Evolutionary conservation across 2,113 vertebrate species (phyloP).

Genomic region (Oplegnathus fasciatus): DNA sequence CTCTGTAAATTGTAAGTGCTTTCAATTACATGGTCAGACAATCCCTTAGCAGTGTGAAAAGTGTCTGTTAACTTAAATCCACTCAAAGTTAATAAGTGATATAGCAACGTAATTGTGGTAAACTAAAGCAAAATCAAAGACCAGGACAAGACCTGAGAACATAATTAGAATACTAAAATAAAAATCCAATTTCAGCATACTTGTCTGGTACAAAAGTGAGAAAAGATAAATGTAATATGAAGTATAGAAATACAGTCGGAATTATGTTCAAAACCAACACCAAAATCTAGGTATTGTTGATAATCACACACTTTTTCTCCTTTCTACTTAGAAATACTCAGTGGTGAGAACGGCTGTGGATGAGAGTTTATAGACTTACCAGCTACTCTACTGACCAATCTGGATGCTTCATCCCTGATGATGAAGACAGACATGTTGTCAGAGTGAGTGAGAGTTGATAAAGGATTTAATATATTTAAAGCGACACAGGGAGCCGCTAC

Average conservation of each 20-base stretch:
- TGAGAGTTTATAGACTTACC: constrained; percentile 61
- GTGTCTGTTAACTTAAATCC: neutral
- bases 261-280: neutral
- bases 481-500: neutral
- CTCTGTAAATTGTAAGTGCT: neutral
- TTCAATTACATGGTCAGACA: neutral
- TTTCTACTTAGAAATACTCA: neutral
- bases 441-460: neutral
- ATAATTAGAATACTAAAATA: neutral
- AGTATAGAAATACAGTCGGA: neutral
- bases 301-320: neutral
- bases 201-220: neutral
- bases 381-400: constrained; percentile 60
- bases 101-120: neutral
- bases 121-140: neutral
- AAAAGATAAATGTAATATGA: neutral
- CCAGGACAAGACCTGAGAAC: neutral
- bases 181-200: neutral
- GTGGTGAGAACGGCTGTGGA: neutral
- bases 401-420: constrained; percentile 64
- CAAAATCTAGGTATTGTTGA: neutral
- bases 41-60: neutral
- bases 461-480: neutral
- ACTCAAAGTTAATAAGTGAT: constrained; percentile 36
- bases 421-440: neutral